Evolutionary conservation across 2,797 vertebrate species (phyloP), one percentile per base, ranked within the genome.

Genomic region (Luscinia luscinia): DNA sequence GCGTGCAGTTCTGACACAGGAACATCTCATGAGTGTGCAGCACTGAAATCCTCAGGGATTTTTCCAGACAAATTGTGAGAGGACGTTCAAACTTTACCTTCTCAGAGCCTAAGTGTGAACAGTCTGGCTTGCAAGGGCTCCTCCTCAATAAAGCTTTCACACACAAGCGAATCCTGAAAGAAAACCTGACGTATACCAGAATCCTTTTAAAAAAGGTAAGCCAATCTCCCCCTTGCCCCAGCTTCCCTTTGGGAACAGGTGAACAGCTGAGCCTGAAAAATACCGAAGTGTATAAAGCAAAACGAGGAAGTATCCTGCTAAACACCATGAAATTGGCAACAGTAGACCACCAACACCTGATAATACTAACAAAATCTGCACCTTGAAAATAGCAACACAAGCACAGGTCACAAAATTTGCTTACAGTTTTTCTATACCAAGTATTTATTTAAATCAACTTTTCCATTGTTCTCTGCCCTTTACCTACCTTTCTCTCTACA

Each of bases 401-500:
- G 5, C 8, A 52, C 4, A 15, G 58, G 15, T 73, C 12, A 59
- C 17, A 69, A 21, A 48, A 76, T 11, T 22, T 78, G 34, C 30
- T 84, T 20, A 36, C 2, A 17, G 10, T 36, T 86, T 62, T 38
- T 27, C 67, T 81, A 27, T 26, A 75, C 11, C 5, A 75, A 15
- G 1, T 48, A 57, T 57, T 75, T 79, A 22, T 81, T 73, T 24
- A 52, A 86, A 43, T 24, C 20, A 41, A 23, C 17, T 59, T 63
- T 61, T 34, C 21, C 52, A 18, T 7, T 4, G 15, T 61, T 72
- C 22, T 57, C 49, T 68, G 34, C n/a, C 59, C 64, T 54, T 46
- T 49, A 95, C 98, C 98, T 78, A 99, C 99, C 95, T 54, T 94
- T 95, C 28, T 97, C 97, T 86, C 98, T 97, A 21, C 97, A 97